Evolutionary conservation across 2,888 invertebrate genomes (phyloP), one percentile per base, ranked within the genome.

Genomic region (Erebia ligea): DNA sequence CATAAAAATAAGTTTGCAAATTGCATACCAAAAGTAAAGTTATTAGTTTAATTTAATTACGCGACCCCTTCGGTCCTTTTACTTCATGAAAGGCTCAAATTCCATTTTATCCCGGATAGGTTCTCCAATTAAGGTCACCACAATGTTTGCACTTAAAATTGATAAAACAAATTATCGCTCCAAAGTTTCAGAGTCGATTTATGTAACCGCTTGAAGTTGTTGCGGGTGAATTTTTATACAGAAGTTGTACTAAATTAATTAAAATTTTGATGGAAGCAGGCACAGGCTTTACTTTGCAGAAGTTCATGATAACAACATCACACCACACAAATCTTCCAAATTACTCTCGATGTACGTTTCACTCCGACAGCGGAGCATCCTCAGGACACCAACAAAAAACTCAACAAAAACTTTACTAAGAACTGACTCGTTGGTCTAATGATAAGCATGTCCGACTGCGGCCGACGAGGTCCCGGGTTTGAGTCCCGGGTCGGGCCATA

Each of bases 31-130:
- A 68, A 73, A 73, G 73, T 73, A 48, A 71, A 72, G 64, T 74
- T 74, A 74, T 72, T 74, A 74, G 72, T 76, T 74, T 65, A 75
- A 72, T 68, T 76, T 68, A 74, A 76, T 76, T 74, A 73, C 69
- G 68, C 63, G 67, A 76, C 72, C 72, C 72, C 73, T 71, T 68
- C 42, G 59, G 70, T 62, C 75, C 74, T 69, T 72, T 68, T 62
- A 69, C 73, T 69, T 68, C 67, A 67, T 70, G 70, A 67, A 70
- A 56, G 69, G 68, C 66, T 70, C 67, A 68, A 73, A 75, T 70
- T 68, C 66, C 69, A 58, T 71, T 75, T 75, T 67, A 68, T 72
- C 66, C 70, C 34, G 75, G 70, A 71, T 76, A 73, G 74, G 66
- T 72, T 76, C 73, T 70, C 72, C 74, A 76, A 76, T 76, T 76